Evolutionary conservation across 2,797 vertebrate species (phyloP).

Genomic region (Poliocrania exsul): DNA sequence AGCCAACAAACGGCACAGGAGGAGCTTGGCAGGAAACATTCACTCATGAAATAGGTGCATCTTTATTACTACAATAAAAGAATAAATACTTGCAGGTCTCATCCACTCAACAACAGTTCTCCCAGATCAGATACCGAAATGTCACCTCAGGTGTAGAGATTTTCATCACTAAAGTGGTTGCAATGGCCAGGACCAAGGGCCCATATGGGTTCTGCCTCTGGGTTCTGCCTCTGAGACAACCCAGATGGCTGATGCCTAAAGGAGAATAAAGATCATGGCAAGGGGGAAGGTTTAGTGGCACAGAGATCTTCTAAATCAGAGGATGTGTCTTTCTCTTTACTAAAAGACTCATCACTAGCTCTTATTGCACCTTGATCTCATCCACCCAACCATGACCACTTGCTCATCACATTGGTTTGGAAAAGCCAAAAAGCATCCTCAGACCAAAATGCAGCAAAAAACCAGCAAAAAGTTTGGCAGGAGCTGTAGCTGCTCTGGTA

Average conservation of each 20-base stretch:
- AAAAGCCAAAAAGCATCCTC: not conserved
- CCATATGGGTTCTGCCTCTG: not conserved
- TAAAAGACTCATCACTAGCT: not conserved
- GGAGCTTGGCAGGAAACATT: not conserved
- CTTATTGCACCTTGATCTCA: not conserved
- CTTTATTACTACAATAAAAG: not conserved
- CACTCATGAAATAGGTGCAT: too few species aligned
- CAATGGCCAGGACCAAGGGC: not conserved
- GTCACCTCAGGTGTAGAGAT: not conserved
- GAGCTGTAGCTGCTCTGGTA: not conserved
- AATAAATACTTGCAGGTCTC: accelerated
- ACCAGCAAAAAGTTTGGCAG: not conserved
- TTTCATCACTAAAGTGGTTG: not conserved
- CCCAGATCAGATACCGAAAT: not conserved
- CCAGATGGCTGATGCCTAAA: not conserved
- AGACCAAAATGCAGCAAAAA: not conserved
- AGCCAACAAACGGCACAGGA: not conserved
- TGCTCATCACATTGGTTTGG: not conserved
- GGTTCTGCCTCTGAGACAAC: not conserved
- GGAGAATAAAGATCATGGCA: not conserved
- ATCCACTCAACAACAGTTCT: not conserved
- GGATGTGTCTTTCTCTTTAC: not conserved
- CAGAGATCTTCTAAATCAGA: not conserved
- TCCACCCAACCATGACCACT: not conserved
- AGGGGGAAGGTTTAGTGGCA: not conserved